Evolutionary conservation across 92 coral and sea anemone species (phyloP), one percentile per base, ranked within the genome.

Genomic region (Desmophyllum pertusum): DNA sequence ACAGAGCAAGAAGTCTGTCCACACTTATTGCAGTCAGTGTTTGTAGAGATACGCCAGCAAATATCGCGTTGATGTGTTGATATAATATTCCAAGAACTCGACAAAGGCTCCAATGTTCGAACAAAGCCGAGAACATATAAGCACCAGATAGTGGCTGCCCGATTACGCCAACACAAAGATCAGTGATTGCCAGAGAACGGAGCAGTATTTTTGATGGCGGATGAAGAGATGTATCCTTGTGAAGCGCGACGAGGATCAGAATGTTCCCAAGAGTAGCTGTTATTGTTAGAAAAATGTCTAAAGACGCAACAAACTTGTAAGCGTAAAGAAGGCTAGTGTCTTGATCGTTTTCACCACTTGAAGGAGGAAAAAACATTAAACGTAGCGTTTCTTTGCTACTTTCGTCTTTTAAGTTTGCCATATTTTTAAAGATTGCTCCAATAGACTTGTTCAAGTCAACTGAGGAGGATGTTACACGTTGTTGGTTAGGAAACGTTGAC

Each of bases 1-100:
- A 18, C 31, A 84, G 66, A 1, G 83, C 88, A 25, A 84, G 57
- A 5, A 75, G 76, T 35, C 88, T 43, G 66, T 84, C 82, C 33
- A 84, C 64, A 40, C 80, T 37, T 40, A 83, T 75, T 35, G 80
- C 72, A 23, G 53, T 73, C 55, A 83, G 10, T 38, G 73, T 67
- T 23, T 21, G 10, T 9, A 67, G 10, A 6, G 73, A 67, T 36
- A 37, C 73, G 36, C 15, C 73, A 9, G 11, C 35, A 3, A 72
- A 6, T 4, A 59, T 59, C 15, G 14, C 33, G 65, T 59, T 59
- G 35, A 59, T 7, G 27, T 14, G 9, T 15, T 59, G 65, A 25
- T 13, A 13, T 25, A 21, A 39, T 14, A 27, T 13, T 72, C 42
- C 33, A 6, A 29, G 21, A 6, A 40, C 35, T 11, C 35, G 57